Base-by-base conservation (phyloP, 2,797 vertebrate genomes). In the Galago senegalensis region DNA sequence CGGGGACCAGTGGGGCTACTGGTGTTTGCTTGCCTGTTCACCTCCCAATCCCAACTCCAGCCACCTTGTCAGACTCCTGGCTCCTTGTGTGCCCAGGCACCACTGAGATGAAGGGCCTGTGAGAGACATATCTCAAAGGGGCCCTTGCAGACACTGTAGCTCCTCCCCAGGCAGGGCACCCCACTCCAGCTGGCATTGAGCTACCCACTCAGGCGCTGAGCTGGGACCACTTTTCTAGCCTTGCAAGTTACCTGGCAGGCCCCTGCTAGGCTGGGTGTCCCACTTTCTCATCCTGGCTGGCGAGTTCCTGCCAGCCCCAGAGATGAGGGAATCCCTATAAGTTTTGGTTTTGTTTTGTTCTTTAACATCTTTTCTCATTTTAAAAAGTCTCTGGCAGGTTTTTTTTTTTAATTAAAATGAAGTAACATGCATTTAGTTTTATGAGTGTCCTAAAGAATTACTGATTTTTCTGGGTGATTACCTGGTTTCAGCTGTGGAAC, bases 331-430 rank as follows among this genome's bases (percentile, higher is more conserved):
- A 21, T 72, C 80, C 17, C 40, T 14, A 2, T 5, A 46, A 43
- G 53, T 86, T 79, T 89, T 3, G 63, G 79, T 56, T 90, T 89
- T 37, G 34, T 53, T 83, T 81, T 82, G 20, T 90, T 92, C 49
- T 86, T 87, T 80, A 43, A 4, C 20, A 40, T 84, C n/a, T 81
- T 92, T 89, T 9, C 79, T 94, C 79, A 92, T 77, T 91, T 79
- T 79, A 90, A 70, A 81, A 72, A 89, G 79, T 53, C 46, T 43
- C 43, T 79, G 82, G 95, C 91, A 87, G 96, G 96, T 96, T 88
- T 95, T 97, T 53, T 53, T 49, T 13, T 53, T 87, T 97, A 92
- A 96, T 96, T 98, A 97, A 95, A 97, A 76, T 40, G 21, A 92
- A 94, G 72, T 87, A 67, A 95, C 89, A 75, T 29, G 13, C 23